phyloP scores from a whole-genome alignment of 2,113 vertebrate species.

The rabbit (Oryctolagus cuniculus) region mOryCun1.1 NC_091444.1:1627001-1627500 shows the following conservation, averaged over 20 bases:
- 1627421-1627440: slow-evolving; percentile 25
- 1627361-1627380: neutral
- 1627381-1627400: neutral
- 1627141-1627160: too few relatives aligned
- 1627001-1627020: too few relatives aligned
- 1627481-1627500: slow-evolving; percentile 49
- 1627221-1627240: neutral
- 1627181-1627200: too few relatives aligned
- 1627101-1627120: too few relatives aligned
- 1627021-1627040: too few relatives aligned
- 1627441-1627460: neutral
- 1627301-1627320: slow-evolving; percentile 40
- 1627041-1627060: too few relatives aligned
- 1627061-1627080: too few relatives aligned
- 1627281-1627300: neutral
- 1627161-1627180: too few relatives aligned
- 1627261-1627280: slow-evolving; percentile 38
- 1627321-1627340: slow-evolving; percentile 28
- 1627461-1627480: slow-evolving; percentile 36
- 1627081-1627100: too few relatives aligned
- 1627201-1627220: neutral
- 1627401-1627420: neutral
- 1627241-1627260: neutral
- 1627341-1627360: slow-evolving; percentile 61
- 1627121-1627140: too few relatives aligned